Evolutionary conservation across 1,140 invertebrate genomes (phyloP).

Genomic region (Eumeta japonica): DNA sequence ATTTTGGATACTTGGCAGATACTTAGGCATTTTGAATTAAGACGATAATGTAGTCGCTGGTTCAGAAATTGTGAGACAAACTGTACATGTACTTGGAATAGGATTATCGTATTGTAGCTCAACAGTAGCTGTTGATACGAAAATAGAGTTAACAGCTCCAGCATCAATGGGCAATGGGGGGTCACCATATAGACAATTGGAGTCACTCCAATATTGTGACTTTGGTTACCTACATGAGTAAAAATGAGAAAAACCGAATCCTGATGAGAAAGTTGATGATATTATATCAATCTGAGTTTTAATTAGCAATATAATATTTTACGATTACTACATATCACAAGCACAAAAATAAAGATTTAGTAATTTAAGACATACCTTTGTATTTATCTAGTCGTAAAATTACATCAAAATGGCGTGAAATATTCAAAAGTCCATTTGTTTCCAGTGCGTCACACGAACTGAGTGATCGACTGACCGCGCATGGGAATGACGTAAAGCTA

Average conservation of each 20-base stretch:
- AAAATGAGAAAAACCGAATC: conserved; percentile 6
- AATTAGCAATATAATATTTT: conserved; percentile 10
- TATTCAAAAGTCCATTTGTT: conserved; percentile 7
- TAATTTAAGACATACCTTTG: conserved; percentile 12
- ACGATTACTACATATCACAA: conserved; percentile 13
- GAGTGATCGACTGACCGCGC: conserved; percentile 6
- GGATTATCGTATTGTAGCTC: no score
- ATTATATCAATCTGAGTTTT: conserved; percentile 10
- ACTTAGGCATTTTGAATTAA: no score
- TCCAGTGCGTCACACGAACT: conserved; percentile 10
- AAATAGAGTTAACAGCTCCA: no score
- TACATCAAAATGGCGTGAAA: no score
- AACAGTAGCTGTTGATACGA: no score
- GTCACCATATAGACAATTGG: conserved; percentile 13
- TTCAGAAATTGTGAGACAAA: no score
- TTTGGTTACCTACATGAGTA: no score
- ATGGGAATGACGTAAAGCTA: conserved; percentile 10
- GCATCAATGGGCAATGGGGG: no score
- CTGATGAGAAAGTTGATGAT: conserved; percentile 9
- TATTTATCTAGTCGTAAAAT: conserved; percentile 14
- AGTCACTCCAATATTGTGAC: conserved; percentile 10
- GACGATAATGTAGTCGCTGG: no score
- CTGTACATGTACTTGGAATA: no score
- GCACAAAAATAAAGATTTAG: conserved; percentile 14
- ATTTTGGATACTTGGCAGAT: no score